Evolutionary conservation across 2,797 vertebrate genomes (phyloP).

Genomic region (Poeciliopsis gracilis): DNA sequence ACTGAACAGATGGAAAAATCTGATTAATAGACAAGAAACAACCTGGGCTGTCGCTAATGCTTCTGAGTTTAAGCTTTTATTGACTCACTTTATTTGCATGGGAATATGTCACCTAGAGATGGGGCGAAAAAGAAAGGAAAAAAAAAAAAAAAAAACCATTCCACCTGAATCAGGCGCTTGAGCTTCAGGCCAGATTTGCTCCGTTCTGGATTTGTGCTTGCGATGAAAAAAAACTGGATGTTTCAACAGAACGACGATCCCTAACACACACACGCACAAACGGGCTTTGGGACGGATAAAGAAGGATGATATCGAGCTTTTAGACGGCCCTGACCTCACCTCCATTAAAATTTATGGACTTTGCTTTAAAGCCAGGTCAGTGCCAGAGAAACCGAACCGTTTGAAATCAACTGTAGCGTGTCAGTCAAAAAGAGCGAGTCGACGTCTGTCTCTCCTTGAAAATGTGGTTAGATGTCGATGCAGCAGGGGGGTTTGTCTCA

Average conservation of each 20-base stretch:
- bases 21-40: no score
- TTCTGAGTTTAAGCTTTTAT: no score
- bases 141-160: no score
- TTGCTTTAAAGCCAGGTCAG: neutral
- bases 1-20: neutral
- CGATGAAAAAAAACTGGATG: neutral
- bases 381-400: neutral
- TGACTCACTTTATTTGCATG: no score
- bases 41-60: no score
- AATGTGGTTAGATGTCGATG: neutral
- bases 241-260: neutral
- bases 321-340: neutral
- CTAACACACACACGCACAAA: neutral
- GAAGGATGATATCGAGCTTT: neutral
- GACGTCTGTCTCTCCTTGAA: neutral
- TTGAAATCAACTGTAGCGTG: neutral
- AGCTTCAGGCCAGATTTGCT: neutral
- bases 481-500: neutral
- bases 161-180: neutral
- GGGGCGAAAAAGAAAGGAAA: no score
- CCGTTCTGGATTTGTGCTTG: neutral
- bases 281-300: neutral
- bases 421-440: neutral
- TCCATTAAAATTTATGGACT: neutral
- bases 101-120: no score